Conservation (phyloP, 2,888 invertebrate species). For the Cerceris rybyensis region DNA sequence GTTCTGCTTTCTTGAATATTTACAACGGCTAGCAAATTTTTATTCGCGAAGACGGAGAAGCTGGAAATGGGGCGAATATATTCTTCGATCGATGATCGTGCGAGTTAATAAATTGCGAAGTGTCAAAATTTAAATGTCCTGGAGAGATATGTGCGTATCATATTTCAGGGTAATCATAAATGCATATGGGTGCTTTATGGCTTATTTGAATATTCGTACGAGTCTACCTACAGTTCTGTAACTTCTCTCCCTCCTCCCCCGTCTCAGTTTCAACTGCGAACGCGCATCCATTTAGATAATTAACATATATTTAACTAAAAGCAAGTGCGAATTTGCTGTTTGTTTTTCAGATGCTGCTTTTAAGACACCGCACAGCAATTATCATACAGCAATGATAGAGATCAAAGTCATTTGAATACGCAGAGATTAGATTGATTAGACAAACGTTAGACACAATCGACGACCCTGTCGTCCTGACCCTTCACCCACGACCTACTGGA, state of each 20-base stretch:
- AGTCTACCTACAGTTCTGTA: conserved; percentile 1
- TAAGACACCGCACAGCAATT: not conserved
- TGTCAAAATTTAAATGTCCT: conserved; percentile 10
- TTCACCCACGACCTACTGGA: no score
- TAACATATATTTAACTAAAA: conserved; percentile 28
- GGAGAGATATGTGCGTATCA: not conserved
- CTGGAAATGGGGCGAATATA: not conserved
- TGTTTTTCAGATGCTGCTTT: not conserved
- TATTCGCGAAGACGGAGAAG: no score
- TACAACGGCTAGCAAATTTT: no score
- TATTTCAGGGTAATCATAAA: not conserved
- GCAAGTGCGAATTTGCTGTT: not conserved
- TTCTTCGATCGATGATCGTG: not conserved
- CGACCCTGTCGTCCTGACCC: no score
- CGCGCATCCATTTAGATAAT: conserved; percentile 23
- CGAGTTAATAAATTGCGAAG: not conserved
- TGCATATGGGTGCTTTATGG: not conserved
- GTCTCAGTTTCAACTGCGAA: not conserved
- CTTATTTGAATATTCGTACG: conserved; percentile 23
- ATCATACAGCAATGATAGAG: no score
- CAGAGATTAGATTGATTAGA: no score
- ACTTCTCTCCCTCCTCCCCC: conserved; percentile 1
- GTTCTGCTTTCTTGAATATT: no score
- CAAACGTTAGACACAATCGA: no score
- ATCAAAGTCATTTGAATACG: no score